Evolutionary conservation across 2,888 invertebrate species (phyloP).

Genomic region (Anthrax anthrax): DNA sequence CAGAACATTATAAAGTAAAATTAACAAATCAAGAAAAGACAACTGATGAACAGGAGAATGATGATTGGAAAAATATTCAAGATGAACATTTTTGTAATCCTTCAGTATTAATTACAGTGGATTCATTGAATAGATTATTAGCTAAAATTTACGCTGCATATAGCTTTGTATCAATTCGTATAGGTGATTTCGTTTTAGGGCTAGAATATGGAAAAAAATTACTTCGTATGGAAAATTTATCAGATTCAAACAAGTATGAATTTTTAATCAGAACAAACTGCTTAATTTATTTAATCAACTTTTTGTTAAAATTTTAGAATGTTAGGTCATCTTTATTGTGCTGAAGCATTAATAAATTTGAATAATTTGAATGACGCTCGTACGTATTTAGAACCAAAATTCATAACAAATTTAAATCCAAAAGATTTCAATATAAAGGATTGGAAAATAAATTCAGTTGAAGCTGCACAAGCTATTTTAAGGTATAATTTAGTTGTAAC

Average conservation of each 20-base stretch:
- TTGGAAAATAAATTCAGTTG: slow-evolving; percentile 40
- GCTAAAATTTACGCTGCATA: slow-evolving; percentile 60
- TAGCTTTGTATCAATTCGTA: slow-evolving; percentile 69
- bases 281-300: not conserved
- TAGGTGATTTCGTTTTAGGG: slow-evolving; percentile 71
- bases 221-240: slow-evolving; percentile 53
- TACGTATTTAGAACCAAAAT: slow-evolving; percentile 64
- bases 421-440: slow-evolving; percentile 36
- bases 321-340: slow-evolving; percentile 77
- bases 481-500: slow-evolving; percentile 67
- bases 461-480: slow-evolving; percentile 53
- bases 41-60: not conserved
- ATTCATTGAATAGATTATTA: slow-evolving; percentile 44
- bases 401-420: slow-evolving; percentile 43
- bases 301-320: slow-evolving; percentile 37
- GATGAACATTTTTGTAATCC: slow-evolving; percentile 39
- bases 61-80: slow-evolving; percentile 32
- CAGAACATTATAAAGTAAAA: slow-evolving; percentile 26
- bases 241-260: slow-evolving; percentile 53
- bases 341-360: slow-evolving; percentile 70
- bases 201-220: slow-evolving; percentile 63
- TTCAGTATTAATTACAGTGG: slow-evolving; percentile 46
- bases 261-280: not conserved
- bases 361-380: slow-evolving; percentile 74
- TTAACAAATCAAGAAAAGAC: not conserved